These are phyloP conservation scores for Anoncus sp. DNA, from an alignment of 2,888 invertebrate species.

Conservation along the genomic window DNA sequence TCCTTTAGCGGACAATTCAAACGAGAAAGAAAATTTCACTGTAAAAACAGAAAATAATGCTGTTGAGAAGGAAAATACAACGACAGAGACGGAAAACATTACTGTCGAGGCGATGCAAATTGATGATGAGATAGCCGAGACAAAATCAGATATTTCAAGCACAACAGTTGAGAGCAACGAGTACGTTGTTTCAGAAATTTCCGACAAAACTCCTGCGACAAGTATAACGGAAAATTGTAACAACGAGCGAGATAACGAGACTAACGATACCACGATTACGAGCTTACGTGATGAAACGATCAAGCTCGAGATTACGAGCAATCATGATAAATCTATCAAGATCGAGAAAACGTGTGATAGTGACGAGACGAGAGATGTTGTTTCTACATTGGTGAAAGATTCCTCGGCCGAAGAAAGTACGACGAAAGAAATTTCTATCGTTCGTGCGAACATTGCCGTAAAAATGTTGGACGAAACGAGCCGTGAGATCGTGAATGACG, in stretches of 20 bases:
- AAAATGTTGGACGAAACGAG: constrained; percentile 31
- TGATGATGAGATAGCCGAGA: not conserved
- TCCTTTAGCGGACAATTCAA: not conserved
- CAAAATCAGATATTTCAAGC: not conserved
- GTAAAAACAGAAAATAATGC: not conserved
- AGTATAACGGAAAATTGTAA: not conserved
- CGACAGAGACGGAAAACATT: not conserved
- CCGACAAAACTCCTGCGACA: not conserved
- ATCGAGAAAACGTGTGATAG: too few species aligned
- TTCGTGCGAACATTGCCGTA: not conserved
- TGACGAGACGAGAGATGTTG: not conserved
- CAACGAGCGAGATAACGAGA: not conserved
- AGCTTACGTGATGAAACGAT: not conserved
- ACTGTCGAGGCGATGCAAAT: not conserved
- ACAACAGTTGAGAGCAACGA: not conserved
- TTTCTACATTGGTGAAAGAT: not conserved
- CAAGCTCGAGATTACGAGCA: not conserved
- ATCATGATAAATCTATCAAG: not conserved
- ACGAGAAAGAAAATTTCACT: not conserved
- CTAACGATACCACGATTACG: too few species aligned
- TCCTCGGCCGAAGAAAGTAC: not conserved
- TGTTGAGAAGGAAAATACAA: not conserved
- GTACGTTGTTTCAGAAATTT: not conserved
- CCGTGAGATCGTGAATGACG: constrained; percentile 11
- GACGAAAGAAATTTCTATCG: constrained; percentile 3